These are phyloP conservation scores for Neoarius graeffei DNA, from an alignment of 2,113 vertebrate species.

Conservation along the genomic window DNA sequence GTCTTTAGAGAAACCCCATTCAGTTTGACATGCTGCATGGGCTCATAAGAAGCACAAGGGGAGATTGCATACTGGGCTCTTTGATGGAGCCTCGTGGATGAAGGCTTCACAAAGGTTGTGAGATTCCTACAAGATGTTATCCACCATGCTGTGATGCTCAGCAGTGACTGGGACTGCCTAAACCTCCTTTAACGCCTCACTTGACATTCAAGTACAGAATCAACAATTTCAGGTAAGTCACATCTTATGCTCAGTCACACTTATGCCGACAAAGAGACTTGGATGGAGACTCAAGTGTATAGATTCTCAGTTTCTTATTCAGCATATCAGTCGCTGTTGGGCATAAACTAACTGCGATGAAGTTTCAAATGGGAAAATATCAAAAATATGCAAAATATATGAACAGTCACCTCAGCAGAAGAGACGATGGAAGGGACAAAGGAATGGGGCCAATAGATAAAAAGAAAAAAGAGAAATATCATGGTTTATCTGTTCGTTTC, in stretches of 20 bases:
- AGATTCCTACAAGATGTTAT: not conserved
- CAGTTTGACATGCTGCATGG: not conserved
- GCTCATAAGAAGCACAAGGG: not conserved
- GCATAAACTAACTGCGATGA: not conserved
- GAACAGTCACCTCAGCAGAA: not conserved
- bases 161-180: not conserved
- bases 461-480: conserved; percentile 42
- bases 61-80: not conserved
- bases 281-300: not conserved
- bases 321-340: not conserved
- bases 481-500: conserved; percentile 31
- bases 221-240: not conserved
- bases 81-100: not conserved
- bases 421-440: not conserved
- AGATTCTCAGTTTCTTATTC: not conserved
- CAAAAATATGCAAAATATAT: not conserved
- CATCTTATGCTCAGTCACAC: not conserved
- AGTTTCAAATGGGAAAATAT: not conserved
- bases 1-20: not conserved
- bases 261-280: not conserved
- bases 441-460: conserved; percentile 58
- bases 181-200: not conserved
- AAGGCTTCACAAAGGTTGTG: not conserved
- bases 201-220: not conserved
- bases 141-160: not conserved